These are phyloP conservation scores for Oryctolagus cuniculus DNA, from an alignment of 2,113 vertebrate species.

Conservation along the genomic window mOryCun1.1 NC_091437.1:26157501-26158000, in stretches of 20 bases:
- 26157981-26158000: conserved; percentile 66
- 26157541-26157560: too few relatives aligned
- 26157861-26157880: conserved; percentile 70
- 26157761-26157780: conserved; percentile 4
- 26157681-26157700: conserved; percentile 27
- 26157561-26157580: background rate
- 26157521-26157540: too few relatives aligned
- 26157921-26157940: conserved; percentile 63
- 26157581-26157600: conserved; percentile 32
- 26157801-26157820: conserved; percentile 41
- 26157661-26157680: background rate
- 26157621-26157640: background rate
- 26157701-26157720: conserved; percentile 51
- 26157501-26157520: too few relatives aligned
- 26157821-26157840: background rate
- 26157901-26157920: conserved; percentile 49
- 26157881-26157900: conserved; percentile 65
- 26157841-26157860: background rate
- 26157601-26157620: conserved; percentile 42
- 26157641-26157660: conserved; percentile 1
- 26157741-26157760: conserved; percentile 24
- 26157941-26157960: conserved; percentile 76
- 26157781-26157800: conserved; percentile 15
- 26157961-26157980: conserved; percentile 63
- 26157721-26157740: conserved; percentile 31